Evolutionary conservation across 2,113 vertebrate species (phyloP).

Genomic region (Actinemys pallida): DNA sequence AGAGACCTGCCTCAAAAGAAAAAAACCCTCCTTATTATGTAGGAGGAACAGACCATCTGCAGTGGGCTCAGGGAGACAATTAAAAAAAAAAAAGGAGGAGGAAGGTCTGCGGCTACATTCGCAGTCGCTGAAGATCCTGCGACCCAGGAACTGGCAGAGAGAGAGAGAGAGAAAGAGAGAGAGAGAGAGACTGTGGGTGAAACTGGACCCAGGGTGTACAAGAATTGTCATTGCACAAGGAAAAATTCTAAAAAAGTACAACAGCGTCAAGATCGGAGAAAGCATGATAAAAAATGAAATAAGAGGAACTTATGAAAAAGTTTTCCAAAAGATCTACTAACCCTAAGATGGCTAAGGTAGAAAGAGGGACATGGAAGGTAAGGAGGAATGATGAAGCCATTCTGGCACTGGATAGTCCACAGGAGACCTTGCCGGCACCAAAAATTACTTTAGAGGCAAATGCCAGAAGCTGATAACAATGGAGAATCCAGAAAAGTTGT

Average conservation of each 20-base stretch:
- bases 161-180: not conserved
- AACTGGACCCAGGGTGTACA: not conserved
- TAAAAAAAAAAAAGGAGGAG: not conserved
- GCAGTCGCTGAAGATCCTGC: not conserved
- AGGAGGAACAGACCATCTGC: conserved; percentile 61
- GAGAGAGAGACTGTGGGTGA: not conserved
- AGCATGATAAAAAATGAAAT: not conserved
- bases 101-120: not conserved
- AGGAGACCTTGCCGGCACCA: accelerated
- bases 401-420: not conserved
- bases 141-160: not conserved
- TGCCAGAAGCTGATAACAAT: not conserved
- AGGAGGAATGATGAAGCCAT: not conserved
- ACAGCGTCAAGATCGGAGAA: not conserved
- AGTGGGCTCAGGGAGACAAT: conserved; percentile 17
- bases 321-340: not conserved
- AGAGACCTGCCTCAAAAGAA: conserved; percentile 29
- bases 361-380: not conserved
- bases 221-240: not conserved
- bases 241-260: not conserved
- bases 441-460: not conserved
- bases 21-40: conserved; percentile 25
- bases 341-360: accelerated
- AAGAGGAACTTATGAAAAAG: not conserved
- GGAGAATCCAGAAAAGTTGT: not conserved